These are phyloP conservation scores for Ichneumoninae sp. DNA, from an alignment of 2,888 invertebrate species.

Conservation along the genomic window DNA sequence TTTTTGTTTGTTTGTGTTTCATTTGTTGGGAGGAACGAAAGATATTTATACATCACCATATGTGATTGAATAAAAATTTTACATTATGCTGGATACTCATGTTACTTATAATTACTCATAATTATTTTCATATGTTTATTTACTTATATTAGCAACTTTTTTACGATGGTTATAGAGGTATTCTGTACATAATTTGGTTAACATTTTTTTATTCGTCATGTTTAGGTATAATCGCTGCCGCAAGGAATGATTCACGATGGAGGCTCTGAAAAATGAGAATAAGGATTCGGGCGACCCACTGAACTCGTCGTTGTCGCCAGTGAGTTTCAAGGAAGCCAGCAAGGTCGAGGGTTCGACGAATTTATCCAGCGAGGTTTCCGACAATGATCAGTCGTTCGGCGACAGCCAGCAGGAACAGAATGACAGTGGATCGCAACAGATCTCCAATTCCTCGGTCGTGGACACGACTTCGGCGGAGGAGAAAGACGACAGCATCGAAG, in stretches of 20 bases:
- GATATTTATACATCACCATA: no score
- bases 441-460: background rate
- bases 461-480: constrained; percentile 38
- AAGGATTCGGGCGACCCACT: constrained; percentile 42
- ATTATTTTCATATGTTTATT: no score
- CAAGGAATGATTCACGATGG: constrained; percentile 52
- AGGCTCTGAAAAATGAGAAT: constrained; percentile 21
- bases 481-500: constrained; percentile 28
- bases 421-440: background rate
- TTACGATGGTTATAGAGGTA: no score
- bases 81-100: no score
- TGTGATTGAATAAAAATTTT: no score
- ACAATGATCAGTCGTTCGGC: background rate
- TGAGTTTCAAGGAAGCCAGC: constrained; percentile 31
- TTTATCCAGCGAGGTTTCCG: constrained; percentile 12
- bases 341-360: constrained; percentile 30
- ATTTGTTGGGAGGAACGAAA: no score
- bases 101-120: no score
- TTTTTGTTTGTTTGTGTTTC: no score
- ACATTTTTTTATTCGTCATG: background rate
- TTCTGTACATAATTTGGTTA: no score
- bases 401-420: constrained; percentile 22
- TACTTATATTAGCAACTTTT: no score
- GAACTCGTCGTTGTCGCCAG: constrained; percentile 15
- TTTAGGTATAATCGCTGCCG: constrained; percentile 27